Evolutionary conservation across 2,113 vertebrate genomes (phyloP), one percentile per base, ranked within the genome.

Genomic region (Notarius lentiginosus): DNA sequence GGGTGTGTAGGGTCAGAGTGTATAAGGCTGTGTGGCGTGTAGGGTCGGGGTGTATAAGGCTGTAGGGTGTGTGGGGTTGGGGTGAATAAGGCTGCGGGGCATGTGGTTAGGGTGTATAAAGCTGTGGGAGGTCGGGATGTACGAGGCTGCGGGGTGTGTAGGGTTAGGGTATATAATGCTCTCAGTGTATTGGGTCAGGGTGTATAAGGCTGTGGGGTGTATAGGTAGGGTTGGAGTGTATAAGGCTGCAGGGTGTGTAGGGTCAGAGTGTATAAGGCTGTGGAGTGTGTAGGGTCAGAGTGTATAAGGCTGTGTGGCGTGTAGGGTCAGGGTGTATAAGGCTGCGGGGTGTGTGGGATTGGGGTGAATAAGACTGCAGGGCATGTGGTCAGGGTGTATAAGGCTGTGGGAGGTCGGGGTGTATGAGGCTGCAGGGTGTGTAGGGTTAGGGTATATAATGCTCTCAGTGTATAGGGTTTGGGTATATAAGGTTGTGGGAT

Each of bases 221-320:
- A 11, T 55, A 79, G 12, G 75, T 41, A 41, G 75, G 1, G 60
- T 61, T 1, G 6, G 60, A 7, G 63, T 12, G 14, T 30, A 68
- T 30, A 17, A 12, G 27, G 27, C 1, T 72, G 14, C 47, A 34
- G 30, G 5, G 17, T 47, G 14, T 47, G 41, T 41, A 4, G 41
- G 41, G 41, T 41, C 34, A 3, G 34, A 2, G 17, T 72, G 17
- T 72, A 15, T 41, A 34, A 17, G 14, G 0, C 0, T 70, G 30
- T n/a, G 0, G 2, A 12, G 27, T 1, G 2, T 17, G 7, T 18
- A 18, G 1, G 15, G 14, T 34, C 18, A 30, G 7, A 0, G 30
- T 34, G 30, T 30, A 5, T 72, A 72, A 18, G 30, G 15, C 1
- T 41, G 41, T 18, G 0, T 18, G 14, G 0, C 4, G 41, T 41